Percentiles rank a stretch among this genome's conserved stretches.
These are phyloP conservation scores for Philonicus albiceps DNA, from an alignment of 2,888 invertebrate species.

Conservation along the genomic window DNA sequence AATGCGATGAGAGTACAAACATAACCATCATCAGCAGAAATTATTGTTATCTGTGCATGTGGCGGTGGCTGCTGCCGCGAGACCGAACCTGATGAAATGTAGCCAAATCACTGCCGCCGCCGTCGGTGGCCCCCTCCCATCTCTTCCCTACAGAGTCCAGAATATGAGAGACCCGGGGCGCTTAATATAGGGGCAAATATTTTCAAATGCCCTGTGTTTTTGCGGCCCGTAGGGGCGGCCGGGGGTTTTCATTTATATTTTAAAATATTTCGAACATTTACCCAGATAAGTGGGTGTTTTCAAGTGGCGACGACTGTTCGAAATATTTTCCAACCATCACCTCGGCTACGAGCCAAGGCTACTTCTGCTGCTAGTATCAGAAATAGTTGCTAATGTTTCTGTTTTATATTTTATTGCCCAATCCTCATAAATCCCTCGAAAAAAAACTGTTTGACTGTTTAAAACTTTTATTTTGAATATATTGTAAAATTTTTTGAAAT, in stretches of 20 bases:
- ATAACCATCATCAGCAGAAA: slow-evolving; percentile 40
- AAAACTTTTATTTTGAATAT: neutral
- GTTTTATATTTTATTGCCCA: neutral
- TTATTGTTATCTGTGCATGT: slow-evolving; percentile 37
- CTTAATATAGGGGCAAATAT: slow-evolving; percentile 14
- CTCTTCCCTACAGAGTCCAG: neutral
- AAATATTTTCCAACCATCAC: neutral
- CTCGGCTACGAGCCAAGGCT: neutral
- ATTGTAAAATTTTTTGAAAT: no score
- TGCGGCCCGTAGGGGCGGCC: neutral
- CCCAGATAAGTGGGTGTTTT: neutral
- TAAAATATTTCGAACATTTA: neutral
- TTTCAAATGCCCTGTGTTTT: neutral
- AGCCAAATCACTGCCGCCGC: neutral
- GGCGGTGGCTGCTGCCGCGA: neutral
- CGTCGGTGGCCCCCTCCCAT: neutral
- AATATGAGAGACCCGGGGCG: neutral
- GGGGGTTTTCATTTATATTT: neutral
- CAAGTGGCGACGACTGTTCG: neutral
- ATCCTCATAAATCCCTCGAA: neutral
- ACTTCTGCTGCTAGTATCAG: neutral
- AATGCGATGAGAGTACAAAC: slow-evolving; percentile 37
- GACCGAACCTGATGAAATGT: slow-evolving; percentile 14
- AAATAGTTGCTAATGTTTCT: neutral
- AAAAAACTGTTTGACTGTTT: neutral